A percentile compares a stretch with the other conserved stretches of the same genome.
Evolutionary conservation across 2,113 vertebrate genomes (phyloP).

Genomic region (Podocnemis expansa): DNA sequence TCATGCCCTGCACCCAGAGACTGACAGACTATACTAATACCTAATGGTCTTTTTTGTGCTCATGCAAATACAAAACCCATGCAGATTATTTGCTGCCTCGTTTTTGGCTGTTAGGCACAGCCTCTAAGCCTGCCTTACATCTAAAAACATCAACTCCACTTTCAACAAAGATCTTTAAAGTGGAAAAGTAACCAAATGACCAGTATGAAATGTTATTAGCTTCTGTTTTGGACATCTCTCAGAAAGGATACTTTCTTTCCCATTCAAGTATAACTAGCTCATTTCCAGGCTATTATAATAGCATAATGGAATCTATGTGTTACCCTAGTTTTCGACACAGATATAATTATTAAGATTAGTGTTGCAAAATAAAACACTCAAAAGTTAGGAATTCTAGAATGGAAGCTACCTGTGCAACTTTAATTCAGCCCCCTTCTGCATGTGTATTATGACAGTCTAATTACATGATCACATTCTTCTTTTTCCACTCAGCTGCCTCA

Average conservation of each 20-base stretch:
- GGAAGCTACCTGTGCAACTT: background rate
- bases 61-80: no score
- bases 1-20: no score
- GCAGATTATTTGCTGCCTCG: no score
- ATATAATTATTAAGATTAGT: rapidly evolving
- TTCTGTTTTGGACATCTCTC: background rate
- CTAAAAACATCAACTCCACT: background rate
- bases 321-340: no score
- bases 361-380: rapidly evolving
- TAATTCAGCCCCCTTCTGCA: background rate
- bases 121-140: no score
- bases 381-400: background rate
- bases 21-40: no score
- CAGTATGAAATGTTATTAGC: background rate
- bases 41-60: no score
- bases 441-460: background rate
- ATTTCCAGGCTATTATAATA: background rate
- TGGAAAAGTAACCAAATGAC: background rate
- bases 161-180: background rate
- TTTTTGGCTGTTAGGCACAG: no score
- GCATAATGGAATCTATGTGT: background rate
- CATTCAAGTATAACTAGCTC: background rate
- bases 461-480: rapidly evolving
- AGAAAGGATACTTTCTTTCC: background rate
- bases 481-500: background rate